A percentile compares a stretch with the other conserved stretches of the same genome.
phyloP scores from a whole-genome alignment of 1,140 invertebrate genomes.

The Zaprionus taronus region DNA sequence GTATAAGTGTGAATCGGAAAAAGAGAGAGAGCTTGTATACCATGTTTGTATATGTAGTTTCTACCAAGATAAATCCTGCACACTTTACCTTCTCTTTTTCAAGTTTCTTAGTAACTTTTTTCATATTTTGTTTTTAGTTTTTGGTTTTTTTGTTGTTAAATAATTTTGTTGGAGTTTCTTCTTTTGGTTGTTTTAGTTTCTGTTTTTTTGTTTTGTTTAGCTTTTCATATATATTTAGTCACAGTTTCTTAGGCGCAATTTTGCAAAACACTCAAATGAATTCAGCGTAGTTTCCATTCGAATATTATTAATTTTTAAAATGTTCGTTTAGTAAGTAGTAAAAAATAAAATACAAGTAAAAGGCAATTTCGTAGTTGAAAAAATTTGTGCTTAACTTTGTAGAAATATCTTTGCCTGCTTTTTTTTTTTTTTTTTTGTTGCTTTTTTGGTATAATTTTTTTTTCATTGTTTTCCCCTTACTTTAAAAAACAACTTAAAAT shows the following conservation, averaged over 20 bases:
- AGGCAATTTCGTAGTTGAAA: slow-evolving; percentile 74
- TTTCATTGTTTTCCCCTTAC: slow-evolving; percentile 33
- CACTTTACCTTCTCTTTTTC: slow-evolving; percentile 11
- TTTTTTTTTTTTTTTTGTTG: slow-evolving; percentile 35
- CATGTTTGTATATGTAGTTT: slow-evolving; percentile 25
- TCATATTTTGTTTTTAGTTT: slow-evolving; percentile 29
- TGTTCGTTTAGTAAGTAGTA: slow-evolving; percentile 52
- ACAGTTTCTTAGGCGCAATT: slow-evolving; percentile 72
- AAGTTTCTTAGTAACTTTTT: slow-evolving; percentile 40
- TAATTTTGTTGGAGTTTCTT: slow-evolving; percentile 51
- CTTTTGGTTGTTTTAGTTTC: slow-evolving; percentile 25
- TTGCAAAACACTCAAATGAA: slow-evolving; percentile 63
- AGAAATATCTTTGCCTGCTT: slow-evolving; percentile 68
- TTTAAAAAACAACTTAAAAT: slow-evolving; percentile 53
- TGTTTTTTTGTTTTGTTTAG: slow-evolving; percentile 25
- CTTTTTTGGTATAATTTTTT: slow-evolving; percentile 7
- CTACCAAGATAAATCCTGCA: slow-evolving; percentile 21
- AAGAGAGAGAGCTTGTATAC: slow-evolving; percentile 20
- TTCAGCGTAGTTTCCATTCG: slow-evolving; percentile 69
- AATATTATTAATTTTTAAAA: slow-evolving; percentile 55
- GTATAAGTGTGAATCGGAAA: slow-evolving; percentile 9
- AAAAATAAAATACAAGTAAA: slow-evolving; percentile 77
- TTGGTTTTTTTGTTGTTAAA: slow-evolving; percentile 28
- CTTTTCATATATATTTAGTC: slow-evolving; percentile 62
- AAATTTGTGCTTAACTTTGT: slow-evolving; percentile 79